A percentile compares a stretch with the other conserved stretches of the same genome.
Evolutionary conservation across 2,797 vertebrate species (phyloP).

Genomic region (Sebastiscus albofasciatus): DNA sequence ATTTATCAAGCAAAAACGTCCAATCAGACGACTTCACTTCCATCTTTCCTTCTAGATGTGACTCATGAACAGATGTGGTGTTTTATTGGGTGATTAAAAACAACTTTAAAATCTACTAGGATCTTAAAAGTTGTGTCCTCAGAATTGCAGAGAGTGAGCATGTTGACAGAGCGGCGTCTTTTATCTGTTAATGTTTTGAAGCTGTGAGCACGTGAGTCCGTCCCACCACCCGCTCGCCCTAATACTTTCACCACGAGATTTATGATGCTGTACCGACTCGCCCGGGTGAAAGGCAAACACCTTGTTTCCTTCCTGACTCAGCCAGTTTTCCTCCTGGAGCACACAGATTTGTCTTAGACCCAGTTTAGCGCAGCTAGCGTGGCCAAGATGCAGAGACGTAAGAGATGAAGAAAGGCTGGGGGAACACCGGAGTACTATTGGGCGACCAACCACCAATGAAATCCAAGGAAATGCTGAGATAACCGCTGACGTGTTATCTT

Average conservation of each 20-base stretch:
- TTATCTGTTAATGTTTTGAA: background rate
- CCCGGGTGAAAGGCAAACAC: slow-evolving; percentile 43
- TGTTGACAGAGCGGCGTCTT: background rate
- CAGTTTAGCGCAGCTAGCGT: slow-evolving; percentile 14
- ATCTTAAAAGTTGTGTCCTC: background rate
- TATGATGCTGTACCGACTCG: slow-evolving; percentile 15
- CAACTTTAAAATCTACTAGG: background rate
- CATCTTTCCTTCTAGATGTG: background rate
- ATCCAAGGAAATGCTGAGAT: background rate
- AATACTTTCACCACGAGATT: slow-evolving; percentile 54
- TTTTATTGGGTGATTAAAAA: background rate
- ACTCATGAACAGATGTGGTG: background rate
- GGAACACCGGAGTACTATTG: background rate
- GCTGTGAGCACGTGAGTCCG: background rate
- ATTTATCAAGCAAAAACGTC: background rate
- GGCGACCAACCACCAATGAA: background rate
- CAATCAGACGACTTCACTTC: background rate
- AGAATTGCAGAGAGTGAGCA: background rate
- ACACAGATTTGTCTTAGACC: slow-evolving; percentile 30
- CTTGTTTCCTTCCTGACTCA: slow-evolving; percentile 59
- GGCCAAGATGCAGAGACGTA: background rate
- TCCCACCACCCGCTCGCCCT: slow-evolving; percentile 8
- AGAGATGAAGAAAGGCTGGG: background rate
- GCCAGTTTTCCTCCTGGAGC: slow-evolving; percentile 9
- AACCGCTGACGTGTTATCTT: background rate